These are phyloP conservation scores for Callipepla squamata DNA, from an alignment of 2,113 vertebrate genomes.

Conservation along the genomic window DNA sequence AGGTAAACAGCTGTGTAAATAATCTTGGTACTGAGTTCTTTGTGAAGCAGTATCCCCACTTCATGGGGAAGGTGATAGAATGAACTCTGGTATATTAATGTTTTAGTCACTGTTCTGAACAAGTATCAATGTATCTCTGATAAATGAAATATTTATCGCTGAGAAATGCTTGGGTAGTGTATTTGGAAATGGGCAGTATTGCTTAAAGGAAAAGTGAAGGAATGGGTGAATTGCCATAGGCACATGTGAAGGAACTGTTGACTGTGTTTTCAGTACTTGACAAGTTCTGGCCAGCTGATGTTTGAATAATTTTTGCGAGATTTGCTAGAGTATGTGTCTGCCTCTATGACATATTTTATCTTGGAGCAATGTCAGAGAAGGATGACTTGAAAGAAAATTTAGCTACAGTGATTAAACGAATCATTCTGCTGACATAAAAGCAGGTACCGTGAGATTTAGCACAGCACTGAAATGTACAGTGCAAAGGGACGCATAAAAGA, in stretches of 20 bases:
- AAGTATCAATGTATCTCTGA: neutral
- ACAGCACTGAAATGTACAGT: neutral
- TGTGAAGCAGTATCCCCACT: neutral
- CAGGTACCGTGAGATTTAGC: slow-evolving; percentile 49
- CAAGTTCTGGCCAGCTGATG: slow-evolving; percentile 38
- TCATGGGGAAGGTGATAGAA: neutral
- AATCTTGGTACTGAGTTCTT: neutral
- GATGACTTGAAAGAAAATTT: slow-evolving; percentile 71
- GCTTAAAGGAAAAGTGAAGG: neutral
- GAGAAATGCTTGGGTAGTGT: neutral
- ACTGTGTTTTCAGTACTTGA: neutral
- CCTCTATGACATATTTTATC: slow-evolving; percentile 55
- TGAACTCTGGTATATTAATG: neutral
- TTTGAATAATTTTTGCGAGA: slow-evolving; percentile 74
- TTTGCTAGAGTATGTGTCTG: slow-evolving; percentile 55
- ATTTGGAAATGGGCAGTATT: neutral
- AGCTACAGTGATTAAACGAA: slow-evolving; percentile 71
- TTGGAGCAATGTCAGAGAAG: slow-evolving; percentile 76
- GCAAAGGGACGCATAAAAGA: neutral
- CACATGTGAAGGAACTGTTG: neutral
- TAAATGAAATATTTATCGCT: neutral
- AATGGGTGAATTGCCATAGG: neutral
- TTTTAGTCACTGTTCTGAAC: neutral
- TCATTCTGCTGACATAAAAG: slow-evolving; percentile 56
- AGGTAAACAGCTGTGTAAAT: rapidly evolving